Conservation (phyloP, 2,797 vertebrate genomes). For the Amazonetta brasiliensis region DNA sequence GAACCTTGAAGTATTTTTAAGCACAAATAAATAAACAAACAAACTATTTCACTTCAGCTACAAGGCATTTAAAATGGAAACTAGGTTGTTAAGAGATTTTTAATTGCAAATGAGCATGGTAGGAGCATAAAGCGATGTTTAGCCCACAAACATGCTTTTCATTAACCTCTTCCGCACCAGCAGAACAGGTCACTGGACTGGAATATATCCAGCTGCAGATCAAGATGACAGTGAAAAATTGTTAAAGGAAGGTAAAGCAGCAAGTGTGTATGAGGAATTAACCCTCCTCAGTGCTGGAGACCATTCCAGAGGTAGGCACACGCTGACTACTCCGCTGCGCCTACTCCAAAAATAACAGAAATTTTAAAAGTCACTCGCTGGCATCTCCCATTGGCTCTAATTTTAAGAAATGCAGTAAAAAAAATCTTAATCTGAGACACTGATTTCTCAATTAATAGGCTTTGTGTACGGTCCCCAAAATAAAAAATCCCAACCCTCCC, state of each 20-base stretch:
- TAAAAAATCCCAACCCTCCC: not conserved
- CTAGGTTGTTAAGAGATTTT: not conserved
- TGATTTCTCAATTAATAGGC: not conserved
- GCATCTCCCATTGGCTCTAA: not conserved
- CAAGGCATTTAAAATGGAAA: not conserved
- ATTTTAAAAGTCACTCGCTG: not conserved
- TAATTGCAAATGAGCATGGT: not conserved
- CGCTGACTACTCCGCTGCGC: not conserved
- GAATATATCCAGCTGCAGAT: not conserved
- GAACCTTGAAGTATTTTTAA: not conserved
- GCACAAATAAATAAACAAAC: constrained; percentile 24
- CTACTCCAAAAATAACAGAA: not conserved
- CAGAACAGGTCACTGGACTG: not conserved
- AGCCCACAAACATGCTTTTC: not conserved
- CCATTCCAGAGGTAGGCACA: not conserved
- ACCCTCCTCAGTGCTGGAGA: not conserved
- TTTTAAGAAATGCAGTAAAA: not conserved
- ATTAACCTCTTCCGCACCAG: constrained; percentile 4
- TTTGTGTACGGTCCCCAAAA: not conserved
- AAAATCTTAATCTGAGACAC: not conserved
- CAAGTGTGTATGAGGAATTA: not conserved
- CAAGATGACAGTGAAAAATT: not conserved
- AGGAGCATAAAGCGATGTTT: constrained; percentile 1
- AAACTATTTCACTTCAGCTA: not conserved
- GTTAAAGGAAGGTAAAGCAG: not conserved